These are phyloP conservation scores for Echinops telfairi DNA, from an alignment of 2,113 vertebrate genomes.

Conservation along the genomic window DNA sequence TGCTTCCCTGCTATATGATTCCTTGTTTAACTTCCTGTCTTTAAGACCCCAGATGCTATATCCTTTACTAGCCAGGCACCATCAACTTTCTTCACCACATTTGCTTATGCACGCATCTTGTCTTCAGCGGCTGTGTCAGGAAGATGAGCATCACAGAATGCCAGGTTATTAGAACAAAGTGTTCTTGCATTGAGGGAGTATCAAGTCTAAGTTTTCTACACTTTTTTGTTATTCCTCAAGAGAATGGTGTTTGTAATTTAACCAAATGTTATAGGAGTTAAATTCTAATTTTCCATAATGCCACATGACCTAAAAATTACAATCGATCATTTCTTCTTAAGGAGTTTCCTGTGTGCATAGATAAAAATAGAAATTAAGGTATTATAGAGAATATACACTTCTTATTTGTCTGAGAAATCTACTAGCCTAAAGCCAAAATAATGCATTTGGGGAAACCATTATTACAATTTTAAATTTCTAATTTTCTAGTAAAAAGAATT, in stretches of 20 bases:
- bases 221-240: neutral
- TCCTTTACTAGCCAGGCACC: too few species aligned
- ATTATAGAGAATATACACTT: neutral
- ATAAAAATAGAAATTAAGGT: constrained; percentile 60
- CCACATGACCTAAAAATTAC: constrained; percentile 7
- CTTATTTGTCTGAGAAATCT: constrained; percentile 29
- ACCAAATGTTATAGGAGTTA: neutral
- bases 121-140: too few species aligned
- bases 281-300: neutral
- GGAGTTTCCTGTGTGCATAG: neutral
- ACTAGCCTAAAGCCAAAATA: constrained; percentile 63
- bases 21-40: too few species aligned
- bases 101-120: too few species aligned
- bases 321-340: neutral
- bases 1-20: too few species aligned
- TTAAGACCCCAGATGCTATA: too few species aligned
- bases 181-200: too few species aligned
- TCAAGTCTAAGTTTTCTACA: neutral
- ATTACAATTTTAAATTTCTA: constrained; percentile 65
- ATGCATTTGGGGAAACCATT: constrained; percentile 57
- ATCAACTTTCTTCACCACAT: too few species aligned
- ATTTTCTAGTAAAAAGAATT: constrained; percentile 53
- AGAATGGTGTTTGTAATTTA: constrained; percentile 9
- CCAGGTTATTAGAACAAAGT: too few species aligned
- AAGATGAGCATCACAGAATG: too few species aligned